Evolutionary conservation across 2,113 vertebrate genomes (phyloP).

Genomic region (Hypanus sabinus): DNA sequence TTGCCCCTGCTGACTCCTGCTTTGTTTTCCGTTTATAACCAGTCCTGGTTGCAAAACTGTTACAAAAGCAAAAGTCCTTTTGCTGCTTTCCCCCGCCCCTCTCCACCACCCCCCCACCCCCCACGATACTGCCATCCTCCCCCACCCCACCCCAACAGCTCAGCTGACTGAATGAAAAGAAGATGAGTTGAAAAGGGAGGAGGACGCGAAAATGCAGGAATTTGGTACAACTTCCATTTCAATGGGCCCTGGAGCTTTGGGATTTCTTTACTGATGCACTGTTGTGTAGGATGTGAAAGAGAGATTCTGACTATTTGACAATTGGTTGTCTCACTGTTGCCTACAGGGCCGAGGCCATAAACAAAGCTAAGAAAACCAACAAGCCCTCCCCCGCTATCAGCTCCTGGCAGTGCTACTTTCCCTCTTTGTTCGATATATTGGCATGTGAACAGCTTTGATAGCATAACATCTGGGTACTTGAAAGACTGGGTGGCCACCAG

Average conservation of each 20-base stretch:
- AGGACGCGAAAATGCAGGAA: slow-evolving; percentile 25
- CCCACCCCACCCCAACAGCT: not conserved
- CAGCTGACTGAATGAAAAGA: not conserved
- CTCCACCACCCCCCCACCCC: no score
- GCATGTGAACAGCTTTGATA: slow-evolving; percentile 26
- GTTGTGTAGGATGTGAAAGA: slow-evolving; percentile 27
- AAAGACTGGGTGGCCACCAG: slow-evolving; percentile 28
- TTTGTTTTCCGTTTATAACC: not conserved
- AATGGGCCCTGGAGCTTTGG: slow-evolving; percentile 7
- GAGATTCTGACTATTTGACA: slow-evolving; percentile 14
- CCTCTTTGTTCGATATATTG: slow-evolving; percentile 28
- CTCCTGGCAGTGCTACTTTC: slow-evolving; percentile 16
- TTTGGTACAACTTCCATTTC: slow-evolving; percentile 27
- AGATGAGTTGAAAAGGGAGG: slow-evolving; percentile 29
- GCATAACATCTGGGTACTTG: slow-evolving; percentile 25
- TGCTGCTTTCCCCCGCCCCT: not conserved
- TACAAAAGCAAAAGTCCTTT: slow-evolving; percentile 2
- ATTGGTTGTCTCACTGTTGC: slow-evolving; percentile 2
- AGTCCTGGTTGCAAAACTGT: not conserved
- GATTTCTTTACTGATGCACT: not conserved
- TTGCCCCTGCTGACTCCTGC: not conserved
- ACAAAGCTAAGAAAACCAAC: slow-evolving; percentile 16
- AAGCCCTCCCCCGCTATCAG: slow-evolving; percentile 23
- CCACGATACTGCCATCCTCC: no score
- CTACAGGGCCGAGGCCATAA: slow-evolving; percentile 10